phyloP scores from a whole-genome alignment of 2,113 vertebrate species.

The Ailuropoda melanoleuca region DNA sequence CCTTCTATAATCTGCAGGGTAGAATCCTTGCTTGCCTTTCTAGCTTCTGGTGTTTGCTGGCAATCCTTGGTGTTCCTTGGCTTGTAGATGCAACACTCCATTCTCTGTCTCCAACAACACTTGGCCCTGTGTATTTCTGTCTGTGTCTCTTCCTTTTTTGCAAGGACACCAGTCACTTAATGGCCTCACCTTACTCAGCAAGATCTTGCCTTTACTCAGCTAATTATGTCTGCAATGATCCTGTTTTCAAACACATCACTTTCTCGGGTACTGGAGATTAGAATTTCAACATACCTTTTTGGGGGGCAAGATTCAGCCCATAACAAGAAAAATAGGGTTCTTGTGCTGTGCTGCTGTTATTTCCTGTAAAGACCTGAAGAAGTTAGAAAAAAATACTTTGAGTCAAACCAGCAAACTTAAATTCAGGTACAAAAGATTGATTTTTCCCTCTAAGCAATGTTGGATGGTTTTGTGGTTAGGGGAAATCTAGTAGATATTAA shows the following conservation, averaged over 20 bases:
- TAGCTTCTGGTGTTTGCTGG: background rate
- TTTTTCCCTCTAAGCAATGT: slow-evolving; percentile 60
- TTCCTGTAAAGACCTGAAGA: slow-evolving; percentile 48
- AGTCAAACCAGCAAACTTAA: slow-evolving; percentile 59
- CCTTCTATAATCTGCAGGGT: background rate
- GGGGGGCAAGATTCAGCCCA: background rate
- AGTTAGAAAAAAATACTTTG: slow-evolving; percentile 49
- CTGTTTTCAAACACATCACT: background rate
- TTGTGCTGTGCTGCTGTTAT: background rate
- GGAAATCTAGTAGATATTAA: slow-evolving; percentile 76
- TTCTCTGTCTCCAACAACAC: background rate
- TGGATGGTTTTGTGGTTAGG: slow-evolving; percentile 68
- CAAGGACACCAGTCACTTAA: background rate
- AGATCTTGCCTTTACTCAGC: background rate
- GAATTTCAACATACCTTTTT: background rate
- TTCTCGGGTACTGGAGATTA: background rate
- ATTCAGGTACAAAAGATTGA: slow-evolving; percentile 70
- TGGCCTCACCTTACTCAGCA: background rate
- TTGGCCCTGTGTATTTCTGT: background rate
- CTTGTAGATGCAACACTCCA: background rate
- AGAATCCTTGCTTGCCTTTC: background rate
- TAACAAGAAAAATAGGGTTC: background rate
- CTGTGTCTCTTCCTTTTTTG: background rate
- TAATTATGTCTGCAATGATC: background rate
- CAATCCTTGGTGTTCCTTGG: background rate